Percentiles rank a stretch among this genome's conserved stretches.
Evolutionary conservation across 2,797 vertebrate species (phyloP).

Genomic region (Scyliorhinus canicula): DNA sequence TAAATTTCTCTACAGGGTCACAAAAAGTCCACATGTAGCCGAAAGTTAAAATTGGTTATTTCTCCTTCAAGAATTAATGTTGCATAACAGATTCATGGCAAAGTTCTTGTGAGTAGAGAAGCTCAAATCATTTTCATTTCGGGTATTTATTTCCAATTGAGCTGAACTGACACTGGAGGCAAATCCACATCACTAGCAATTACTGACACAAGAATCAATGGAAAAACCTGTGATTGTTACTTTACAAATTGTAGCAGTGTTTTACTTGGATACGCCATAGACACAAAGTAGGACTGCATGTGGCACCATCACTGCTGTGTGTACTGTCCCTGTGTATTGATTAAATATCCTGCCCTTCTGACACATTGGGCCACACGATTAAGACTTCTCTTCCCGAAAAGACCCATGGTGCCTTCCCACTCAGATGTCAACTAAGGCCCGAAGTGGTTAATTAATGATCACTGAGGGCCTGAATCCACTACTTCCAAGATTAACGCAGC

Average conservation of each 20-base stretch:
- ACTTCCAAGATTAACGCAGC: too few species aligned
- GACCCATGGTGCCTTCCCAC: too few species aligned
- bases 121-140: neutral
- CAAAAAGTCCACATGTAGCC: neutral
- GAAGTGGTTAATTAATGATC: too few species aligned
- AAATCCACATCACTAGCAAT: conserved; percentile 12
- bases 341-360: neutral
- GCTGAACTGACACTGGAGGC: neutral
- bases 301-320: neutral
- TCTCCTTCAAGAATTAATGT: neutral
- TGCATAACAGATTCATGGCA: neutral
- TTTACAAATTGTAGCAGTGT: neutral
- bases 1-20: neutral
- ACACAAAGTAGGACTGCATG: neutral
- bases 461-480: too few species aligned
- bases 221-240: neutral
- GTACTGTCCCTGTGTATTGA: neutral
- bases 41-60: conserved; percentile 5
- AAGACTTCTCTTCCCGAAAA: neutral
- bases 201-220: neutral
- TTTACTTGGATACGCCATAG: neutral
- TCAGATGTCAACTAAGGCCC: too few species aligned
- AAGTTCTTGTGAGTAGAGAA: neutral
- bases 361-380: neutral
- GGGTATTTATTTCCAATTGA: conserved; percentile 16